phyloP scores from a whole-genome alignment of 1,140 invertebrate species.

The Drosophila prosaltans region DNA sequence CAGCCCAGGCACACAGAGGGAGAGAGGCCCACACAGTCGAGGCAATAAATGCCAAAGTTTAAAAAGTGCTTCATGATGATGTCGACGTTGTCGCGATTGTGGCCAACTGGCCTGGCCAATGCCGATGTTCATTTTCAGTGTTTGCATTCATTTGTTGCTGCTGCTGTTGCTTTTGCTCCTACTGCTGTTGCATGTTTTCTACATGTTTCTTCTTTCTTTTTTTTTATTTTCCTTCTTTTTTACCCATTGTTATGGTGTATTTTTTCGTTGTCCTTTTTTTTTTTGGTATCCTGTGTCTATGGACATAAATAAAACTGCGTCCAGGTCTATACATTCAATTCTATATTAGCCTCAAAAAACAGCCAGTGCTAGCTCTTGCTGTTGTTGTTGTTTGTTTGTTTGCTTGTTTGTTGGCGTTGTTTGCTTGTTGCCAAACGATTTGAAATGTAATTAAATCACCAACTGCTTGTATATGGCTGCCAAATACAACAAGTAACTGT shows the following conservation, averaged over 20 bases:
- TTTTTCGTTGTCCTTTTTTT: slow-evolving; percentile 19
- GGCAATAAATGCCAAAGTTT: slow-evolving; percentile 71
- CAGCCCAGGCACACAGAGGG: slow-evolving; percentile 29
- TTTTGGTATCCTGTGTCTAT: slow-evolving; percentile 26
- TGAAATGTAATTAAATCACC: slow-evolving; percentile 62
- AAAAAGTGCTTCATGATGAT: slow-evolving; percentile 49
- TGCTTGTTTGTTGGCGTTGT: slow-evolving; percentile 28
- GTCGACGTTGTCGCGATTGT: slow-evolving; percentile 54
- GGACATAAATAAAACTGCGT: slow-evolving; percentile 66
- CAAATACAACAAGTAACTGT: not conserved
- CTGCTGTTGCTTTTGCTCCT: slow-evolving; percentile 6
- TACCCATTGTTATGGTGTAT: slow-evolving; percentile 1
- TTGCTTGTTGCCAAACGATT: slow-evolving; percentile 47
- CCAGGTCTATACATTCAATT: slow-evolving; percentile 21
- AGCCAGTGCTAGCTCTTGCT: not conserved
- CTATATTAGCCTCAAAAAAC: slow-evolving; percentile 5
- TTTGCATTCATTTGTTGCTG: slow-evolving; percentile 19
- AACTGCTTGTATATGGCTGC: slow-evolving; percentile 7
- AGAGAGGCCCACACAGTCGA: slow-evolving; percentile 1
- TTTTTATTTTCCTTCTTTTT: slow-evolving; percentile 42
- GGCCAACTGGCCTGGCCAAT: slow-evolving; percentile 23
- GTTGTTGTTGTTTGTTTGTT: slow-evolving; percentile 23
- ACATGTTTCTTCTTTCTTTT: slow-evolving; percentile 34
- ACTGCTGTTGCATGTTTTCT: slow-evolving; percentile 10
- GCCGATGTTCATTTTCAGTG: slow-evolving; percentile 14